These are phyloP conservation scores for Hestina assimilis DNA, from an alignment of 1,140 invertebrate species.

Conservation along the genomic window DNA sequence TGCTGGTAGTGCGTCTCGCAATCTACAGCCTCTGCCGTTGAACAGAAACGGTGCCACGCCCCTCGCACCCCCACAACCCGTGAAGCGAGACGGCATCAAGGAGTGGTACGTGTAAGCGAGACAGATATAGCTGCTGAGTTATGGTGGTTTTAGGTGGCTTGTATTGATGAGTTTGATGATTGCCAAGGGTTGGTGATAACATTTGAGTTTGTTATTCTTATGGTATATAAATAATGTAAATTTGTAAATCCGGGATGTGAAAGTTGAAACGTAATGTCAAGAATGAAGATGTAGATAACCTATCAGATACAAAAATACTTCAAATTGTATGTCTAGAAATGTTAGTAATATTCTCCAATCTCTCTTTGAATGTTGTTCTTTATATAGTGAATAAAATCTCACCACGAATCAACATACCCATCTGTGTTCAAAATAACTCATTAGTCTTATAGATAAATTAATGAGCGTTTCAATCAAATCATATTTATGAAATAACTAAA, in stretches of 20 bases:
- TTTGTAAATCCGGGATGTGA: too few species aligned
- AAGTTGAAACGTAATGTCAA: too few species aligned
- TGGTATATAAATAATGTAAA: neutral
- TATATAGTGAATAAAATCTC: too few species aligned
- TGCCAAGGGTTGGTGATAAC: neutral
- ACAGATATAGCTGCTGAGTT: neutral
- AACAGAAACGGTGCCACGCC: constrained; percentile 36
- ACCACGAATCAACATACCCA: neutral
- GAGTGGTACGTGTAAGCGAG: constrained; percentile 68
- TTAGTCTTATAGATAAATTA: neutral
- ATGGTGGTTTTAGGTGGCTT: neutral
- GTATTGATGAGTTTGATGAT: neutral
- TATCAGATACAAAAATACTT: too few species aligned
- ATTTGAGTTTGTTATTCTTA: neutral
- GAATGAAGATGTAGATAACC: too few species aligned
- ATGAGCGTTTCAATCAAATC: neutral
- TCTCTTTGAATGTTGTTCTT: too few species aligned
- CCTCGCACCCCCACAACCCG: constrained; percentile 44
- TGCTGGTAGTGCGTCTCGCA: constrained; percentile 38
- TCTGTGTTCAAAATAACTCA: neutral
- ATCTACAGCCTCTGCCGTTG: constrained; percentile 54
- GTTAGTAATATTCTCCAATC: too few species aligned
- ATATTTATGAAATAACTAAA: neutral
- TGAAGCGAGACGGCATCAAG: constrained; percentile 67
- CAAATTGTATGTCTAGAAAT: too few species aligned